Conservation (phyloP, 2,113 vertebrate species). For the Numenius arquata region DNA sequence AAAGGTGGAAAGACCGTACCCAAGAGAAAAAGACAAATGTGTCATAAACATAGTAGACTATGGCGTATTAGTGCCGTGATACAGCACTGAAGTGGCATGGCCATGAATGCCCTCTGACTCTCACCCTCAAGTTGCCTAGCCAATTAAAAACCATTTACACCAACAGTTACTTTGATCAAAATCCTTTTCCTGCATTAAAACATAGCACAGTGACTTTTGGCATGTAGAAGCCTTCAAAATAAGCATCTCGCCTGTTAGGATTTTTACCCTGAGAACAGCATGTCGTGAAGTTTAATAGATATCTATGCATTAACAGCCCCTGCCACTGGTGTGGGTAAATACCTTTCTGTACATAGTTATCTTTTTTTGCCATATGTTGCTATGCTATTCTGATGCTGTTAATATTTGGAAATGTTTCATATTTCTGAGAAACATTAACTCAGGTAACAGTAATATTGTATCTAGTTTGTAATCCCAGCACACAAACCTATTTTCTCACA, state of each 20-base stretch:
- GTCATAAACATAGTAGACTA: accelerated
- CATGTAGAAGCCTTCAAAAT: neutral
- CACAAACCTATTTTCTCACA: neutral
- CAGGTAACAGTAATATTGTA: neutral
- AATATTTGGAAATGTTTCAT: neutral
- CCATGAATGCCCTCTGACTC: neutral
- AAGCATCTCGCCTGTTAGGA: neutral
- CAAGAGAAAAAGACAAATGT: neutral
- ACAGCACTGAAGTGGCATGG: neutral
- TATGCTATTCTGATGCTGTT: neutral
- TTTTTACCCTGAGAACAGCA: accelerated
- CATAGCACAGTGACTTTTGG: neutral
- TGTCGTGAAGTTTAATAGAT: accelerated
- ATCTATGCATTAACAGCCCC: neutral
- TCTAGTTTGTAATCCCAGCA: neutral
- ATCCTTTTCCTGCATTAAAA: neutral
- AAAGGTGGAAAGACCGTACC: neutral
- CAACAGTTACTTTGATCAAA: neutral
- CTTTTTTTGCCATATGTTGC: neutral
- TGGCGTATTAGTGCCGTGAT: accelerated
- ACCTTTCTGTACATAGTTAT: neutral
- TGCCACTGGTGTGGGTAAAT: accelerated
- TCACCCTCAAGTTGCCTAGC: neutral
- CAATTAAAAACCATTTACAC: neutral
- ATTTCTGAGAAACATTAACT: neutral